A percentile compares a stretch with the other conserved stretches of the same genome.
Evolutionary conservation across 2,113 vertebrate species (phyloP).

Genomic region (Heterochromis multidens): DNA sequence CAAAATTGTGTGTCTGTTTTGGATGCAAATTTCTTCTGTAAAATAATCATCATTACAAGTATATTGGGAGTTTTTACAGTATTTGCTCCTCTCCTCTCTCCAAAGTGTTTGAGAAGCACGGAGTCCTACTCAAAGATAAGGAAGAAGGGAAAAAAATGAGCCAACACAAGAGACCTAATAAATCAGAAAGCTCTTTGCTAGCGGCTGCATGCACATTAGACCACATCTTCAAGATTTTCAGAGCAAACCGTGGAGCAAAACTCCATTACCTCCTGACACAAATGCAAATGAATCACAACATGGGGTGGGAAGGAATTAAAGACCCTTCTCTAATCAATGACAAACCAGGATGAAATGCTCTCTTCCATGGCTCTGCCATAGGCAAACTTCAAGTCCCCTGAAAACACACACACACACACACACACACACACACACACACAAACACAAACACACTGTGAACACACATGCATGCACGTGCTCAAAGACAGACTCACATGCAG

Average conservation of each 20-base stretch:
- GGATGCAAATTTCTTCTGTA: conserved; percentile 34
- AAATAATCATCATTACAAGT: conserved; percentile 39
- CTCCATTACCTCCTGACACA: conserved; percentile 99
- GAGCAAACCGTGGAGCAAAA: conserved; percentile 95
- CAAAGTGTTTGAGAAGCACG: conserved; percentile 20
- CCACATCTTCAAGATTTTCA: conserved; percentile 97
- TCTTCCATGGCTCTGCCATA: conserved; percentile 83
- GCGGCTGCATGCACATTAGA: conserved; percentile 99
- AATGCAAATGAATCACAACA: conserved; percentile 99
- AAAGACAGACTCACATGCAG: conserved; percentile 1
- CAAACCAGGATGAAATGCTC: conserved; percentile 96
- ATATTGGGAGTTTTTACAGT: conserved; percentile 3
- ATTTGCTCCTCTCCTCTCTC: neutral
- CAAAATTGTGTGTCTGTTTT: neutral
- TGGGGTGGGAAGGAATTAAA: conserved; percentile 97
- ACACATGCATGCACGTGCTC: neutral
- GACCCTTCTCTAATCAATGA: conserved; percentile 99
- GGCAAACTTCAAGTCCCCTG: conserved; percentile 64
- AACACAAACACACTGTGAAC: neutral
- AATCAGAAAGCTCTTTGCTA: conserved; percentile 93
- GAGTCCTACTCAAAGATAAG: conserved; percentile 44
- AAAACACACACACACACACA: conserved; percentile 21
- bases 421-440: neutral
- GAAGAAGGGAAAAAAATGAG: conserved; percentile 47
- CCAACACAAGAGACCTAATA: conserved; percentile 80